Evolutionary conservation across 2,888 invertebrate genomes (phyloP).

Genomic region (Melieria picta): DNA sequence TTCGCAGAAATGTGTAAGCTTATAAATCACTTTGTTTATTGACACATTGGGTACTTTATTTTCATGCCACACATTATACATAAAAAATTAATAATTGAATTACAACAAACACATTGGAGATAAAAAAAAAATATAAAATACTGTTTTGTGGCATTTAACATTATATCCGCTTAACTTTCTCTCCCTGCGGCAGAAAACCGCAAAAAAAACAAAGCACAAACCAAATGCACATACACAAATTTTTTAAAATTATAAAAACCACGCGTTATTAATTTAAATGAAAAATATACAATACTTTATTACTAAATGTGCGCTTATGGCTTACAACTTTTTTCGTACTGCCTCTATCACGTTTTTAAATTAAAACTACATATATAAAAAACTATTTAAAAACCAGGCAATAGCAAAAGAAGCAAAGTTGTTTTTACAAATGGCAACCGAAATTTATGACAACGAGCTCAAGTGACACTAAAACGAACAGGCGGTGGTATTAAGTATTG

Average conservation of each 20-base stretch:
- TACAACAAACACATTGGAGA: no score
- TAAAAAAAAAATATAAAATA: background rate
- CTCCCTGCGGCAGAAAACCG: background rate
- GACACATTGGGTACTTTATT: conserved; percentile 15
- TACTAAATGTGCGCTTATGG: no score
- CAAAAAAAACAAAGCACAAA: background rate
- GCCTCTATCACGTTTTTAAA: no score
- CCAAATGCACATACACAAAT: background rate
- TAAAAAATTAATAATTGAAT: no score
- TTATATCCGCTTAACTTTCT: conserved; percentile 24
- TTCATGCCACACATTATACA: no score
- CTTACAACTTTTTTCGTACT: no score
- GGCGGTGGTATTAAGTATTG: no score
- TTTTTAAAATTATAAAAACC: background rate
- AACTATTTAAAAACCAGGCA: background rate
- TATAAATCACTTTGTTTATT: conserved; percentile 25
- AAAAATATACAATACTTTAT: no score
- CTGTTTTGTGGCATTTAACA: conserved; percentile 14
- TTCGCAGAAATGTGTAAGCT: background rate
- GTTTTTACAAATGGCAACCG: background rate
- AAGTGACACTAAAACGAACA: no score
- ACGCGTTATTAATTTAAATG: no score
- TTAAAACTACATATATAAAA: background rate
- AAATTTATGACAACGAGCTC: background rate
- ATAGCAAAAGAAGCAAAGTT: background rate